Conservation (phyloP, 1,140 invertebrate species). For the Capitella teleta region DNA sequence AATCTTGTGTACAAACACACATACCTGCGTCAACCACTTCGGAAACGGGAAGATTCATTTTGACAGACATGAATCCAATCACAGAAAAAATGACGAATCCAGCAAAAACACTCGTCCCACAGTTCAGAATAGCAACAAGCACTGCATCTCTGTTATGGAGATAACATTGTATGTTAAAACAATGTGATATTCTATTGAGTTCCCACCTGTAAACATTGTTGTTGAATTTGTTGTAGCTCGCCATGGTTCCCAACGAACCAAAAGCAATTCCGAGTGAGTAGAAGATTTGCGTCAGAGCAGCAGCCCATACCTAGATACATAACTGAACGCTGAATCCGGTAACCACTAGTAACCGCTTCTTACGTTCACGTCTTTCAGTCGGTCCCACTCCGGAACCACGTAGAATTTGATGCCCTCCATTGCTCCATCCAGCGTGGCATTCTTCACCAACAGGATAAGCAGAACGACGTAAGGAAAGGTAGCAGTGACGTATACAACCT, state of each 20-base stretch:
- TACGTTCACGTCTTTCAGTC: background rate
- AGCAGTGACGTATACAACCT: constrained; percentile 38
- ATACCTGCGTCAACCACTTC: constrained; percentile 3
- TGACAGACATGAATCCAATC: constrained; percentile 86
- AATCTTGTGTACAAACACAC: no score
- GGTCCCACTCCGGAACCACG: background rate
- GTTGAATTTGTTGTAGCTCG: constrained; percentile 31
- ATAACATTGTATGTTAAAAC: no score
- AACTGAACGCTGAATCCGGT: no score
- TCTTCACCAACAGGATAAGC: constrained; percentile 8
- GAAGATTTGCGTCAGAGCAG: constrained; percentile 95
- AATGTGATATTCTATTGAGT: no score
- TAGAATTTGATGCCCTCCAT: constrained; percentile 12
- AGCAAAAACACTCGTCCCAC: constrained; percentile 92
- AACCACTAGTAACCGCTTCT: no score
- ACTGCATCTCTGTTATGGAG: constrained; percentile 86
- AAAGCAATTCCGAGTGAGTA: constrained; percentile 91
- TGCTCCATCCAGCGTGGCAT: constrained; percentile 8
- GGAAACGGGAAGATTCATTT: background rate
- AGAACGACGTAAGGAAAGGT: constrained; percentile 11
- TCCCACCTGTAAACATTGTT: constrained; percentile 28
- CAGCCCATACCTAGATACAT: constrained; percentile 65
- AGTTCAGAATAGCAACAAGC: constrained; percentile 89
- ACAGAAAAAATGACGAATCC: constrained; percentile 98
- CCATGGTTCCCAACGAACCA: constrained; percentile 47